Percentiles rank a stretch among this genome's conserved stretches.
phyloP scores from a whole-genome alignment of 2,797 vertebrate species.

The Anas flavirostris region DNA sequence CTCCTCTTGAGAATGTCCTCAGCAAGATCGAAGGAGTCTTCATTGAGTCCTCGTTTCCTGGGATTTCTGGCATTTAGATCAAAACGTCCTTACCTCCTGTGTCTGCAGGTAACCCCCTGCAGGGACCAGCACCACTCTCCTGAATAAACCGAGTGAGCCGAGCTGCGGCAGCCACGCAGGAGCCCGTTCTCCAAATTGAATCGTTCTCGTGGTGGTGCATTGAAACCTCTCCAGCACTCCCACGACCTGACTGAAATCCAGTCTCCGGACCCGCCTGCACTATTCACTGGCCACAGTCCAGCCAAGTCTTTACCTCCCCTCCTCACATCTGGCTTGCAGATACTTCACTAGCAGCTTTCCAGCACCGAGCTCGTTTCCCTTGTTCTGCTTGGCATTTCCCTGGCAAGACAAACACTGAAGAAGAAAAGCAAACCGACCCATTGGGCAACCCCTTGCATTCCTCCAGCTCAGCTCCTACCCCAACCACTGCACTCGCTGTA shows the following conservation, averaged over 20 bases:
- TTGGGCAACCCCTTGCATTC: not conserved
- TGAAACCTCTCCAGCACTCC: not conserved
- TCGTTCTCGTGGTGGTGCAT: not conserved
- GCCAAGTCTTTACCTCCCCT: not conserved
- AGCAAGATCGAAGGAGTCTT: not conserved
- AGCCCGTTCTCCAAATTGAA: not conserved
- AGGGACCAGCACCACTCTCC: not conserved
- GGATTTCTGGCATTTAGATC: not conserved
- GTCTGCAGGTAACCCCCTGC: not conserved
- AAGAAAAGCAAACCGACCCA: not conserved
- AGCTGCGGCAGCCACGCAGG: not conserved
- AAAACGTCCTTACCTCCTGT: not conserved
- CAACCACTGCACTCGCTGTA: accelerated
- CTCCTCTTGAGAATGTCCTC: not conserved
- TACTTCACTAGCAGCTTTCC: not conserved
- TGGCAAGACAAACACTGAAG: accelerated
- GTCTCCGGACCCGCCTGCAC: not conserved
- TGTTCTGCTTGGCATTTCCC: not conserved
- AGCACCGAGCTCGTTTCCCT: not conserved
- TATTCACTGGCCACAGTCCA: not conserved
- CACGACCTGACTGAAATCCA: not conserved
- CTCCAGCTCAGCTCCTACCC: not conserved
- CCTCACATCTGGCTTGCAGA: not conserved
- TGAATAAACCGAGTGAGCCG: not conserved
- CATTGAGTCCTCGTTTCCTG: not conserved